Base-by-base conservation (phyloP, 2,113 vertebrate species). In the Pseudorectes ferrugineus region DNA sequence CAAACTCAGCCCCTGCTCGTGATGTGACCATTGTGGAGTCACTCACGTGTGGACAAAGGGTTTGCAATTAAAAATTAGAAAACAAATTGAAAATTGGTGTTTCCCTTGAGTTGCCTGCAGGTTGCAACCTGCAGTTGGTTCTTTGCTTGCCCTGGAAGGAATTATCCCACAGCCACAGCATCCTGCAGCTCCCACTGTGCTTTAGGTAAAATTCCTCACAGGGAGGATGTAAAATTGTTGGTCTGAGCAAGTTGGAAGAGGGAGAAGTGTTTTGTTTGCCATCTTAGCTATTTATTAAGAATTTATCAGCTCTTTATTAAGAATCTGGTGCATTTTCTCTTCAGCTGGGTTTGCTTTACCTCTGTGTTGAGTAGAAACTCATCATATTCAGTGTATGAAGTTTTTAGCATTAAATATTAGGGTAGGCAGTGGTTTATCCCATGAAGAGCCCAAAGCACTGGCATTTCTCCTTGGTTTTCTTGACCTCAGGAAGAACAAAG, bases 391-490 rank as follows among this genome's bases (percentile, higher is more conserved):
- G 45, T 28, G 17, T 35, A 20, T 5, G 23, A 48, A n/a, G 31
- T 21, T 48, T 67, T 93, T 93, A 87, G 71, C 77, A 12, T 84
- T 82, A 83, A 93, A 88, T 93, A 58, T 45, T 79, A 58, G 94
- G 86, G 33, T 89, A 77, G 63, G 83, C 87, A 85, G 20, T 55
- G 91, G 83, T 94, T 97, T 96, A 78, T 94, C 96, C 91, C 63
- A 15, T 20, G 42, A 88, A 51, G 66, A 96, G 49, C 85, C 85
- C 92, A 85, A 74, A 93, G 6, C 16, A 70, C 93, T 73, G 23
- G 28, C 11, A 10, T 83, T 95, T 74, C 63, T 88, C 15, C 35
- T 42, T 49, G 45, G 14, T 31, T 94, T 95, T 77, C 95, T 74
- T 67, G 78, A 84, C 89, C 74, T 95, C 33, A 29, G 90, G 87